Base-by-base conservation (phyloP, 2,113 vertebrate species). In the Ailurus styani region DNA sequence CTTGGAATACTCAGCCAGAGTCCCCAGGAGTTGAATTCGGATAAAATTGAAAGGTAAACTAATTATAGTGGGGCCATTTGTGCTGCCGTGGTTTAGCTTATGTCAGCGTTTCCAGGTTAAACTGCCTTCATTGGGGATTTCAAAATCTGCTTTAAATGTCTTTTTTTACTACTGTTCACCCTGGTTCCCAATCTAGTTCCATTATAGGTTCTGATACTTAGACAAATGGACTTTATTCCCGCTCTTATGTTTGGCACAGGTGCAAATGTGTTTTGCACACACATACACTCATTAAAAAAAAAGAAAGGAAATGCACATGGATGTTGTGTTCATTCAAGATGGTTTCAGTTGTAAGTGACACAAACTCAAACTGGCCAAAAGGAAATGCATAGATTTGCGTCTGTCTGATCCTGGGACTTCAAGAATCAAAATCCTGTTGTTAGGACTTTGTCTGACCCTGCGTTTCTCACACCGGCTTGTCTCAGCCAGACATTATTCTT, bases 21-120 rank as follows among this genome's bases (percentile, higher is more conserved):
- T 98, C 95, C 92, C 94, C 95, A 84, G 96, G 87, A 98, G 96
- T 37, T 97, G 93, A 98, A 97, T 98, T 98, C 57, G 79, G 97
- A 97, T 97, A 95, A 90, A 98, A 98, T 45, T 70, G 97, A 98
- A 98, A 98, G 89, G 98, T 98, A 98, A 98, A 97, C 84, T 98
- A 97, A 98, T 98, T 98, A 96, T 54, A 98, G 87, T 3, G 2
- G 75, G 0, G 12, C 13, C 91, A 52, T 86, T 96, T 96, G 97
- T 94, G 75, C 93, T 98, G 98, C 79, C 90, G 87, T 13, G 93
- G 0, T 96, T 97, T 83, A 92, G 82, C 93, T 95, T 97, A 68
- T 92, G 96, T 97, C 97, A 97, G 97, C 64, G 84, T 62, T 98
- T 98, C 75, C 81, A 90, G 88, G 79, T 95, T 66, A 83, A 98